Base-by-base conservation (phyloP, 2,888 invertebrate genomes). In the Leptinotarsa juncta region DNA sequence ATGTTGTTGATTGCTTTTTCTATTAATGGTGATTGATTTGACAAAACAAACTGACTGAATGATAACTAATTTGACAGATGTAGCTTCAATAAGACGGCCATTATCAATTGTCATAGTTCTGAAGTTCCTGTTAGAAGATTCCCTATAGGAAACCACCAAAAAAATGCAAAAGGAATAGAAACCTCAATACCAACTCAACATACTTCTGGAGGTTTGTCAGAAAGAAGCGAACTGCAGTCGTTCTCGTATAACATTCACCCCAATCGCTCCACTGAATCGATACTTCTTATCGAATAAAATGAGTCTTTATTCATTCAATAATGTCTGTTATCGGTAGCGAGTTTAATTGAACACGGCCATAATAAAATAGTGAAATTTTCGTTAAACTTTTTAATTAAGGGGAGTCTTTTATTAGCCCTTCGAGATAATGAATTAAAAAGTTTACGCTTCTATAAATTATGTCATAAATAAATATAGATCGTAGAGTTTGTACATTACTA, bases 211-310 rank as follows among this genome's bases (percentile, higher is more conserved):
- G 26, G 4, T 26, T 5, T 26, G 26, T 26, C 26, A 26, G 1
- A 32, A 32, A 32, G 7, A 32, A 42, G 42, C 42, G 42, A 3
- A 10, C 10, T 42, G 42, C 42, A 42, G 2, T 10, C 42, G 42
- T 42, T 42, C 42, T 42, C 10, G 42, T 42, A 42, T 10, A 42
- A 42, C 10, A 10, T 12, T 42, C 3, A 10, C 42, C 53, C 53
- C 53, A 53, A 53, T 53, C 18, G 83, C 75, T 77, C 79, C 79
- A 65, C 66, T 62, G 70, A 75, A 82, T 83, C 82, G 79, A 83
- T 84, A 81, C 74, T 79, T 77, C 79, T 82, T 81, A 83, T 82
- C 82, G 81, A 82, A 82, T 82, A 81, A 81, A 80, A 81, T 80
- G 75, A 78, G 70, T 82, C 81, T 79, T n/a, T n/a, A n/a, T n/a